Base-by-base conservation (phyloP, 2,888 invertebrate species). In the Epiblema foenella region DNA sequence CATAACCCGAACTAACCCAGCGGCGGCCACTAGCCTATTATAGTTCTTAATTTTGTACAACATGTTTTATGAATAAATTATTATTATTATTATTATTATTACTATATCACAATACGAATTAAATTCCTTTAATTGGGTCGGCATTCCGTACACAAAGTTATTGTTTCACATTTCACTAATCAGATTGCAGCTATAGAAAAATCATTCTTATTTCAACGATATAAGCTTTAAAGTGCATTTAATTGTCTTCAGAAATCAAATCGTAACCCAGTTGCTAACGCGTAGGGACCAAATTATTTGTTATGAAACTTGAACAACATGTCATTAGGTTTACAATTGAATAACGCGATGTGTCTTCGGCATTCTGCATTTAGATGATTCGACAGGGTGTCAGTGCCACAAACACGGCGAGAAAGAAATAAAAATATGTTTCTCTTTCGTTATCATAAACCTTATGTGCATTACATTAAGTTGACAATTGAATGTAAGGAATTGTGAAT, bases 101-200 rank as follows among this genome's bases (percentile, higher is more conserved):
- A n/a, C n/a, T 54, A 24, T 18, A 64, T 64, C 52, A 54, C 24
- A 64, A 64, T 64, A 54, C 20, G n/a, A 64, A 64, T 64, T 64
- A 64, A 64, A 54, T 54, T 52, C 52, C 24, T 64, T 64, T 64
- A 64, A 64, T 64, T 64, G 64, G 52, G n/a, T n/a, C 39, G n/a
- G 52, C 24, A 39, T n/a, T 39, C 39, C 18, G 8, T 29, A 29
- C 49, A 46, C 17, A 29, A 46, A 46, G 42, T 17, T 29, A 60
- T 24, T 46, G 39, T 46, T 46, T 42, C 20, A 60, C 9, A 49
- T 29, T 18, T 29, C 9, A 1, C 24, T 29, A 12, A 56, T 8
- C 10, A 5, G 11, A 29, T 5, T n/a, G 9, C n/a, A 15, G n/a
- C 18, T 15, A 15, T 7, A 24, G 20, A 15, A 42, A 59, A 59